Evolutionary conservation across 1,140 invertebrate species (phyloP).

Genomic region (Geopemphigus sp.): DNA sequence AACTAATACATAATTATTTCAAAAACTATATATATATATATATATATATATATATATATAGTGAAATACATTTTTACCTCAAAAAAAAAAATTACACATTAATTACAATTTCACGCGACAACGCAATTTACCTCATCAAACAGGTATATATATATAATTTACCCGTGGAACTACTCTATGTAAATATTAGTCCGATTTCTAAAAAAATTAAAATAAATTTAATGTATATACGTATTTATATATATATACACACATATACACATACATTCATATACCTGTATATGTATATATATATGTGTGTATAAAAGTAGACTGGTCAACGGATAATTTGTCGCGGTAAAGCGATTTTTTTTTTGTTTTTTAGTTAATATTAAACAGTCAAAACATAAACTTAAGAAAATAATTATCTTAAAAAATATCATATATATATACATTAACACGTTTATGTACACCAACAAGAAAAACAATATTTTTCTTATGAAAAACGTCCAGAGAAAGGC

Average conservation of each 20-base stretch:
- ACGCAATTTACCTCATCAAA: background rate
- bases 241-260: background rate
- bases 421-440: slow-evolving; percentile 22
- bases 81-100: background rate
- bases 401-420: slow-evolving; percentile 5
- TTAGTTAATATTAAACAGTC: slow-evolving; percentile 45
- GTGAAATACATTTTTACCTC: background rate
- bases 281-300: background rate
- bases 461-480: slow-evolving; percentile 49
- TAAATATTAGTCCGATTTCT: background rate
- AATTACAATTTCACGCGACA: background rate
- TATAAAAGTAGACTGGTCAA: slow-evolving; percentile 7
- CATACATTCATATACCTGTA: background rate
- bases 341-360: slow-evolving; percentile 9
- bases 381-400: slow-evolving; percentile 39
- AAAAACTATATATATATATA: no score
- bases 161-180: no score
- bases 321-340: background rate
- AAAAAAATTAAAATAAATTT: background rate
- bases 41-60: no score
- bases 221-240: background rate
- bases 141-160: background rate
- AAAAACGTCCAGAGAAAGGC: slow-evolving; percentile 15
- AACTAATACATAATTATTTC: slow-evolving; percentile 29
- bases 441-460: slow-evolving; percentile 49